Evolutionary conservation across 2,888 invertebrate genomes (phyloP), one percentile per base, ranked within the genome.

Genomic region (Agrotis exclamationis): DNA sequence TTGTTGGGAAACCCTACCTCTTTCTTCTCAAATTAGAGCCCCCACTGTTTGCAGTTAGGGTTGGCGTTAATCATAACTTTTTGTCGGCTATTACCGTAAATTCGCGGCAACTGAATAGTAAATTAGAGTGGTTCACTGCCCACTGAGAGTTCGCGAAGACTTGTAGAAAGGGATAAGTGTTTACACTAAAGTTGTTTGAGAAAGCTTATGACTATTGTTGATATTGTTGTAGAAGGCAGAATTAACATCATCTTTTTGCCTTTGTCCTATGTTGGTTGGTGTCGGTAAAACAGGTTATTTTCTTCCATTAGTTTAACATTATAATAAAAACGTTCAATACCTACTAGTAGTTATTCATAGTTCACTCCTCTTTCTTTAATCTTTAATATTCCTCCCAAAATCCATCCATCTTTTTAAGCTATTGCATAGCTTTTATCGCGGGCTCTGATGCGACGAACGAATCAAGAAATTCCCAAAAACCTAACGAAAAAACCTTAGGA

Each of bases 1-100:
- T 59, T 64, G 18, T 62, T 45, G 14, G 14, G 7, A 48, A 11
- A 75, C 54, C 54, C 59, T 44, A 51, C 33, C 63, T 63, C 60
- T 60, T 59, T 50, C 70, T 66, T 53, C 73, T 74, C 83, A 86
- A 88, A 87, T 86, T 83, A 86, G 75, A 78, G 64, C 56, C 57
- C 84, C 73, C 44, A 58, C 78, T 76, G 75, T 74, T 78, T 74
- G 60, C 59, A 60, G 69, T 70, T 63, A 73, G 74, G 74, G 65
- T 77, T 80, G 71, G 80, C 82, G 82, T 86, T 85, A 91, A 91
- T 92, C 91, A 92, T 87, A 91, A 92, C 88, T 92, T 92, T 90
- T 88, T 89, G 86, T 77, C 64, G 78, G 86, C 87, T 86, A 90
- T 92, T 91, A 90, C 85, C 91, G 90, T 92, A 92, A 91, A 91